A percentile compares a stretch with the other conserved stretches of the same genome.
Conservation (phyloP, 2,797 vertebrate genomes). For the Notamacropus eugenii region DNA sequence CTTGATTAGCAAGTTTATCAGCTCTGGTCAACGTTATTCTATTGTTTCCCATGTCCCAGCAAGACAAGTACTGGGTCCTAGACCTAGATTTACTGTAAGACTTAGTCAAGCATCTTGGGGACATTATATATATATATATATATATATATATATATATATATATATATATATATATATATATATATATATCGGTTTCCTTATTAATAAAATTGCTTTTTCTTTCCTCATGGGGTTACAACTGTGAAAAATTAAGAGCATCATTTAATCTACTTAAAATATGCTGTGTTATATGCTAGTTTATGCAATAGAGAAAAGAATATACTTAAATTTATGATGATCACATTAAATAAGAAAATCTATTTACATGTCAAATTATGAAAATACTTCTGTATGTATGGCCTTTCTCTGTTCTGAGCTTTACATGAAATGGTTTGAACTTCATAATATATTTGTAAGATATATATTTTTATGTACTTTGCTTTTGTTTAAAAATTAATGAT, state of each 20-base stretch:
- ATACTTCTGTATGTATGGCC: not conserved
- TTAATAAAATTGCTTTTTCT: not conserved
- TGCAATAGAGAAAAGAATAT: not conserved
- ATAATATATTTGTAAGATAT: not conserved
- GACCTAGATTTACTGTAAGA: not conserved
- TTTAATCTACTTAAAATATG: not conserved
- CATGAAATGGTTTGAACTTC: not conserved
- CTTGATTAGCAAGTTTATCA: not conserved
- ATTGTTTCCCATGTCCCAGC: not conserved
- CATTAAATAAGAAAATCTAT: not conserved
- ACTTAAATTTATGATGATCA: not conserved
- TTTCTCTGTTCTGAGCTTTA: not conserved
- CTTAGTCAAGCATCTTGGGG: not conserved
- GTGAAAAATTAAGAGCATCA: not conserved
- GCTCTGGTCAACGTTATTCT: not conserved
- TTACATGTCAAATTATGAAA: not conserved
- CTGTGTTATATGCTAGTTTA: not conserved
- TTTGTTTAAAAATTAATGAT: not conserved
- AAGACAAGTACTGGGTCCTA: not conserved
- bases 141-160: too few species aligned
- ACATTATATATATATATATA: too few species aligned
- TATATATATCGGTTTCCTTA: not conserved
- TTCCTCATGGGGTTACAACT: not conserved
- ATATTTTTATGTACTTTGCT: not conserved
- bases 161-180: too few species aligned